A percentile compares a stretch with the other conserved stretches of the same genome.
phyloP scores from a whole-genome alignment of 1,140 invertebrate species.

The Leptopilina clavipes region DNA sequence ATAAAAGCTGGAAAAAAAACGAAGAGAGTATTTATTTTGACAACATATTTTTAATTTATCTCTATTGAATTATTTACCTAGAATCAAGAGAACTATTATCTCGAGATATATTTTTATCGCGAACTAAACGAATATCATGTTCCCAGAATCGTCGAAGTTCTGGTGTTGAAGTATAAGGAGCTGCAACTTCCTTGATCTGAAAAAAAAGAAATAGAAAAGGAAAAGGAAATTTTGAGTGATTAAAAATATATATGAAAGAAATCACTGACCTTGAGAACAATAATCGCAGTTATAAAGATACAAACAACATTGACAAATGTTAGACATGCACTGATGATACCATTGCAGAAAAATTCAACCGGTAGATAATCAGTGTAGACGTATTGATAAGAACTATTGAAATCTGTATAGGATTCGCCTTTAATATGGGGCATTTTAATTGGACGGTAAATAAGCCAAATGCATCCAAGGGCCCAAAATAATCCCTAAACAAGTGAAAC shows the following conservation, averaged over 20 bases:
- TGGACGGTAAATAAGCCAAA: slow-evolving; percentile 81
- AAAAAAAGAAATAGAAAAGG: slow-evolving; percentile 33
- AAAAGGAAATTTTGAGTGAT: neutral
- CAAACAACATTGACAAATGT: slow-evolving; percentile 90
- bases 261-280: slow-evolving; percentile 83
- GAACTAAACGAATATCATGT: slow-evolving; percentile 83
- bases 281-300: slow-evolving; percentile 88
- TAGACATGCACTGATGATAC: slow-evolving; percentile 85
- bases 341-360: slow-evolving; percentile 85
- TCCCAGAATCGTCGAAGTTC: slow-evolving; percentile 87
- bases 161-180: slow-evolving; percentile 84
- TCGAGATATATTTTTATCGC: slow-evolving; percentile 77
- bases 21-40: neutral
- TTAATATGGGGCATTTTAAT: slow-evolving; percentile 82
- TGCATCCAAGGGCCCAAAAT: slow-evolving; percentile 84
- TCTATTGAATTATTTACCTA: slow-evolving; percentile 53
- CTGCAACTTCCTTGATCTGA: slow-evolving; percentile 89
- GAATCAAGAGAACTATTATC: slow-evolving; percentile 68
- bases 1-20: slow-evolving; percentile 61
- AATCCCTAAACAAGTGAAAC: slow-evolving; percentile 78
- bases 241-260: neutral
- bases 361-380: slow-evolving; percentile 83
- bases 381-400: slow-evolving; percentile 78
- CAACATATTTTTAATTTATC: neutral
- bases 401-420: slow-evolving; percentile 78